These are phyloP conservation scores for Lamprotornis superbus DNA, from an alignment of 2,113 vertebrate genomes.

Conservation along the genomic window DNA sequence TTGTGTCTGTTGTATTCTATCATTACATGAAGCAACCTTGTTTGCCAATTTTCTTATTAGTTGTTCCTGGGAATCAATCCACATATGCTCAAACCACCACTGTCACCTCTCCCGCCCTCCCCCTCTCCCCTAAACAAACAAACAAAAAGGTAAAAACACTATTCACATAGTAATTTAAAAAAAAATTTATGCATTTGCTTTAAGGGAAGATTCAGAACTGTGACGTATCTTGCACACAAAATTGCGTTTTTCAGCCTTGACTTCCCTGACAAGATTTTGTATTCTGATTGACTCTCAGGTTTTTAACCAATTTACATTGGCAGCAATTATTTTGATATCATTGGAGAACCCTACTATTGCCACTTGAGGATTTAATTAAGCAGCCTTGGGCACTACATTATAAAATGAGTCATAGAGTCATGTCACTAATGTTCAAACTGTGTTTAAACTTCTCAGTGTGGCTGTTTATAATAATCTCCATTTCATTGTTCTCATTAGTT, in stretches of 20 bases:
- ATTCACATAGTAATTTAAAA: neutral
- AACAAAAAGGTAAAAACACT: neutral
- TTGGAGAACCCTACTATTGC: rapidly evolving
- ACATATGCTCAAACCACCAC: neutral
- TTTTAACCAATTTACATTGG: neutral
- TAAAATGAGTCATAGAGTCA: neutral
- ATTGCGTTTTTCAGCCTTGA: neutral
- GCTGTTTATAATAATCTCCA: neutral
- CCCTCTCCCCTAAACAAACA: rapidly evolving
- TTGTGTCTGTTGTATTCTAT: neutral
- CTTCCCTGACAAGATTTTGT: neutral
- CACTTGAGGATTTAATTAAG: neutral
- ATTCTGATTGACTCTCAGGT: neutral
- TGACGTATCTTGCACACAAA: neutral
- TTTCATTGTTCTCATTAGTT: neutral
- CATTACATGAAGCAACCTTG: neutral
- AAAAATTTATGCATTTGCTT: neutral
- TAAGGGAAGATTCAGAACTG: neutral
- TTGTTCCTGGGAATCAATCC: neutral
- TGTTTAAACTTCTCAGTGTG: neutral
- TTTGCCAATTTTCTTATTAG: neutral
- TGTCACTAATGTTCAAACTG: neutral
- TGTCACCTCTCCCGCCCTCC: rapidly evolving
- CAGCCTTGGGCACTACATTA: neutral
- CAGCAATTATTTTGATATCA: neutral